Conservation (phyloP, 2,113 vertebrate genomes). For the Conger conger region DNA sequence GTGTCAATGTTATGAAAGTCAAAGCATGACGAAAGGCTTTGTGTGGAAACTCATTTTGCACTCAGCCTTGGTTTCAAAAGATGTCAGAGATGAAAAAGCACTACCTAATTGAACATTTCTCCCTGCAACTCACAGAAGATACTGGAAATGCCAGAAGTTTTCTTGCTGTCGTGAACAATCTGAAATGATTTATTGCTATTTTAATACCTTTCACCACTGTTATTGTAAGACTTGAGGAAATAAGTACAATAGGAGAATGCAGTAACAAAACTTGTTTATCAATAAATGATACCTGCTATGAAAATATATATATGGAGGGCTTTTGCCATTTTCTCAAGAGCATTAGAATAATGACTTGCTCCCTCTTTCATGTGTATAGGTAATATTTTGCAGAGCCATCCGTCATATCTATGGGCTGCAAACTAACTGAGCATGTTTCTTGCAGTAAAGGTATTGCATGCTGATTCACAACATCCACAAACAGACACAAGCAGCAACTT, state of each 20-base stretch:
- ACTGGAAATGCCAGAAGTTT: constrained; percentile 28
- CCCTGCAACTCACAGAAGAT: constrained; percentile 22
- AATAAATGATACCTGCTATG: neutral
- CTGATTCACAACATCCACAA: too few relatives aligned
- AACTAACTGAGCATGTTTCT: too few relatives aligned
- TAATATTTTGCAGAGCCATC: too few relatives aligned
- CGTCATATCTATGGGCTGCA: too few relatives aligned
- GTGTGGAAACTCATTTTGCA: neutral
- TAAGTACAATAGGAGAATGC: constrained; percentile 19
- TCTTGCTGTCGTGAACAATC: constrained; percentile 24
- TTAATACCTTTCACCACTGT: constrained; percentile 46
- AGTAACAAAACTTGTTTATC: neutral
- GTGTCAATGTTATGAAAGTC: neutral
- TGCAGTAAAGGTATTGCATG: too few relatives aligned
- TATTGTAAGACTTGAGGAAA: constrained; percentile 23
- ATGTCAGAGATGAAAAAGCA: constrained; percentile 13
- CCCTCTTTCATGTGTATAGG: too few relatives aligned
- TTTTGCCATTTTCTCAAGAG: neutral
- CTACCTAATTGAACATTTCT: constrained; percentile 20
- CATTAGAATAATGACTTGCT: too few relatives aligned
- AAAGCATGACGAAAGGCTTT: neutral
- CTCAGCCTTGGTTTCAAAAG: neutral
- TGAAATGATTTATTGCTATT: constrained; percentile 48
- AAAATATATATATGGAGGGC: neutral
- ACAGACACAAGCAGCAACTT: too few relatives aligned